Evolutionary conservation across 2,113 vertebrate species (phyloP), one percentile per base, ranked within the genome.

Genomic region (Pseudolaguvia tuberculata): DNA sequence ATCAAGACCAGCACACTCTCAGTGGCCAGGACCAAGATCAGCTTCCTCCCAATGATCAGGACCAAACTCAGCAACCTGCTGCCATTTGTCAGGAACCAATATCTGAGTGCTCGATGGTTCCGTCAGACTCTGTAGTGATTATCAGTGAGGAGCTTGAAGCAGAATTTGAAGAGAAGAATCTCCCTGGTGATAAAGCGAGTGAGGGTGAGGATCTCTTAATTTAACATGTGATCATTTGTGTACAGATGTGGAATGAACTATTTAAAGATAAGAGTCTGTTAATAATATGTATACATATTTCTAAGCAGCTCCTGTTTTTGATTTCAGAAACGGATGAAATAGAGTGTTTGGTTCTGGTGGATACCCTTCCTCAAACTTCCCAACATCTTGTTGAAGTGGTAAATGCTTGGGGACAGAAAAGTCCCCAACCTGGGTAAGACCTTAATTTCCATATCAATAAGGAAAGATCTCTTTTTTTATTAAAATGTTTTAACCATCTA

Each of bases 281-380:
- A 9, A 42, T 5, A n/a, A n/a, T 2, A 59, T 20, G 2, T 35
- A 31, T 17, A 14, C 27, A 3, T 31, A 20, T 10, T 47, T 45
- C 14, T 14, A n/a, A 18, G 25, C n/a, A 47, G 2, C 4, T 15
- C 20, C 45, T 56, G 8, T 75, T 17, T 71, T 23, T 84, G 31
- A 18, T 11, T 80, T 57, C 78, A 94, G 93, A 93, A 75, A 83
- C 87, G 84, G 91, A 91, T 79, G 93, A 93, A 77, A 74, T 97
- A 84, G 94, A 98, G 88, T 89, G 85, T 4, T 84, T 97, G 82
- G 42, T 93, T 65, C 85, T 97, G 65, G 90, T 90, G 72, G 93
- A 94, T 78, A 67, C 47, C 8, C 78, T 87, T 18, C 78, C 51
- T 76, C 83, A 80, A 76, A 70, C 57, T 21, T 73, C 80, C 8